These are phyloP conservation scores for Pachycephala philippinensis DNA, from an alignment of 2,113 vertebrate species.

Conservation along the genomic window DNA sequence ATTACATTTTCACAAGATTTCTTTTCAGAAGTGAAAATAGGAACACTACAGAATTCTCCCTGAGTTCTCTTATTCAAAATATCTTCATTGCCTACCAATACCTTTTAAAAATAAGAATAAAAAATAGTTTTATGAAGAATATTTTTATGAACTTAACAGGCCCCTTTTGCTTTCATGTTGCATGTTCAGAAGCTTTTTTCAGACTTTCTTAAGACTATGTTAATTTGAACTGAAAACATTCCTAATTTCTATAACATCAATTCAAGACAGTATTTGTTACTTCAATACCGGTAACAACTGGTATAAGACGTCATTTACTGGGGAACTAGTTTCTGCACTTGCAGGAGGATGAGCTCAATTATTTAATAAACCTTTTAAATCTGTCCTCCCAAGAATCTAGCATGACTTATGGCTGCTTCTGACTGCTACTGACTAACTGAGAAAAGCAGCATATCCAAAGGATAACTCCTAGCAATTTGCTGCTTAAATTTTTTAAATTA, in stretches of 20 bases:
- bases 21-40: neutral
- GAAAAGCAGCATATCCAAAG: neutral
- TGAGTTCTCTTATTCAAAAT: neutral
- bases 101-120: neutral
- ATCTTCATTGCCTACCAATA: neutral
- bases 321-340: neutral
- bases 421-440: neutral
- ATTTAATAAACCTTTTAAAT: neutral
- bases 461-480: neutral
- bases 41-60: neutral
- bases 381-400: neutral
- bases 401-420: neutral
- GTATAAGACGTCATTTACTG: neutral
- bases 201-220: neutral
- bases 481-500: neutral
- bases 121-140: neutral
- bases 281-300: neutral
- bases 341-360: neutral
- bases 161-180: neutral
- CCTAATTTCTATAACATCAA: neutral
- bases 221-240: constrained; percentile 22
- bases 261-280: neutral
- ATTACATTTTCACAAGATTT: neutral
- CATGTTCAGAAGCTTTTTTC: neutral
- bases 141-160: neutral